Conservation (phyloP, 2,888 invertebrate genomes). For the Cryptocheilus praepositus region DNA sequence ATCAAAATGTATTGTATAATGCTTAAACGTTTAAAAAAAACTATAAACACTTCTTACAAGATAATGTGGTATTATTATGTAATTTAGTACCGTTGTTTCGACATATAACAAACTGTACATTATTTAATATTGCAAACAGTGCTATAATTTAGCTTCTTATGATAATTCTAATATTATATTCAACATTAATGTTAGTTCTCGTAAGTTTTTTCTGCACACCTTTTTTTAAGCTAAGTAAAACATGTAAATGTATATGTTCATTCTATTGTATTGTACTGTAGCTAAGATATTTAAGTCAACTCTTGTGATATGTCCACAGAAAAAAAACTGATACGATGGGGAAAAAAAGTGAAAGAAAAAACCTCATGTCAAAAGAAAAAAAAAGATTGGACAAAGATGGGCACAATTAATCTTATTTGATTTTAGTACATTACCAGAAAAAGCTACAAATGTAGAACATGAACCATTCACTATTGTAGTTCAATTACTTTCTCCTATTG, state of each 20-base stretch:
- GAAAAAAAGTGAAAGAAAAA: constrained; percentile 71
- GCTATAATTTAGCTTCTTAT: constrained; percentile 16
- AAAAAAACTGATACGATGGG: constrained; percentile 74
- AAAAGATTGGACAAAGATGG: constrained; percentile 74
- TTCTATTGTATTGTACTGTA: constrained; percentile 41
- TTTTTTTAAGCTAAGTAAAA: constrained; percentile 47
- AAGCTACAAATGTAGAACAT: constrained; percentile 62
- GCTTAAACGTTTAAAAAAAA: too few relatives aligned
- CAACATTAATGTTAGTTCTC: constrained; percentile 38
- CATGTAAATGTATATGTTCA: constrained; percentile 56
- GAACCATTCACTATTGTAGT: constrained; percentile 67
- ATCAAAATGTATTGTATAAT: too few relatives aligned
- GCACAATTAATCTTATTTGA: constrained; percentile 73
- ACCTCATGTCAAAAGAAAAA: constrained; percentile 71
- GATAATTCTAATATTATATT: constrained; percentile 1
- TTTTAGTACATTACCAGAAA: constrained; percentile 61
- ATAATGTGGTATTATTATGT: not conserved
- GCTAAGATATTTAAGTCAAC: constrained; percentile 66
- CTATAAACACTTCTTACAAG: too few relatives aligned
- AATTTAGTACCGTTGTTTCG: constrained; percentile 2
- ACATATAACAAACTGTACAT: too few relatives aligned
- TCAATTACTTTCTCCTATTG: constrained; percentile 52
- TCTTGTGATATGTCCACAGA: constrained; percentile 75
- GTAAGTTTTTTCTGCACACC: constrained; percentile 57
- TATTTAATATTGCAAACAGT: not conserved